Evolutionary conservation across 1,140 invertebrate species (phyloP).

Genomic region (Hylaeus anthracinus): DNA sequence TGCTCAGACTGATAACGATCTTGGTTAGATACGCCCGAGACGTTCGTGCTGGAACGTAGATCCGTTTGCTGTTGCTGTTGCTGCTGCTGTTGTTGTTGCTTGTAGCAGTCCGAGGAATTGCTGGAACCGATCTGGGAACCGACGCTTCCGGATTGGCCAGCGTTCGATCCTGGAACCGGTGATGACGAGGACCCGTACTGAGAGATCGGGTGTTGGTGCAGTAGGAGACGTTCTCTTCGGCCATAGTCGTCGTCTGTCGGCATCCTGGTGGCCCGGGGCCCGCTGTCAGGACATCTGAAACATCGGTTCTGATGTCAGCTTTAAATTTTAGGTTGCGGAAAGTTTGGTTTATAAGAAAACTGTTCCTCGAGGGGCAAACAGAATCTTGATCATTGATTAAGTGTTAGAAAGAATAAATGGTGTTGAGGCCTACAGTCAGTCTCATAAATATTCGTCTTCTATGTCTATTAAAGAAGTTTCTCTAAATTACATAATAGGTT

Average conservation of each 20-base stretch:
- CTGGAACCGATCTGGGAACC: conserved; percentile 60
- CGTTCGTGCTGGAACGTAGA: conserved; percentile 31
- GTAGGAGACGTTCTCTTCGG: conserved; percentile 81
- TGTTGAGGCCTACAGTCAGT: too few species aligned
- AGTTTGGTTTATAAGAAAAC: too few species aligned
- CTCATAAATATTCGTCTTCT: too few species aligned
- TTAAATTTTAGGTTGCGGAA: too few species aligned
- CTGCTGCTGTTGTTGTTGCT: conserved; percentile 59
- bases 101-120: conserved; percentile 68
- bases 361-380: too few species aligned
- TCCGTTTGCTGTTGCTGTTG: conserved; percentile 54
- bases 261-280: conserved; percentile 81
- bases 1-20: conserved; percentile 66
- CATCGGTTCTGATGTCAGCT: neutral
- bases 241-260: conserved; percentile 81
- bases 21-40: conserved; percentile 43
- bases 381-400: too few species aligned
- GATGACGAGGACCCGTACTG: conserved; percentile 72
- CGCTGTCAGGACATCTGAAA: conserved; percentile 81
- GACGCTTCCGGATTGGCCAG: conserved; percentile 54
- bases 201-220: conserved; percentile 77
- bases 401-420: too few species aligned
- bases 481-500: too few species aligned
- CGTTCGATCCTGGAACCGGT: conserved; percentile 65
- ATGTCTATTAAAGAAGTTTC: too few species aligned